These are phyloP conservation scores for Tauraco hartlaubi DNA, from an alignment of 2,797 vertebrate genomes.

Conservation along the genomic window DNA sequence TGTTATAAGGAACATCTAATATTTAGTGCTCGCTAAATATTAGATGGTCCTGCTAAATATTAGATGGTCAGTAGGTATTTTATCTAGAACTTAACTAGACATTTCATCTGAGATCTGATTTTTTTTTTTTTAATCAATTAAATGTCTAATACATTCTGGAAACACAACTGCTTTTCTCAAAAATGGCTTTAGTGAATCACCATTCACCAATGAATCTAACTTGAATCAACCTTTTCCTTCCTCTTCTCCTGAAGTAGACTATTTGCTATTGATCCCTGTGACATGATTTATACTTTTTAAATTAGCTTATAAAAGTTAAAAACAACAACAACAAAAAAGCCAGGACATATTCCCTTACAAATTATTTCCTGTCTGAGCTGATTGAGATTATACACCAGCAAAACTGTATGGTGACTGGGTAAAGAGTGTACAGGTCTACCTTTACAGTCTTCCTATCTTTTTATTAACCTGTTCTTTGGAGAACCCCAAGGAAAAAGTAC, in stretches of 20 bases:
- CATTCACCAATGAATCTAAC: background rate
- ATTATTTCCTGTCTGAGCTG: background rate
- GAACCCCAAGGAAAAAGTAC: background rate
- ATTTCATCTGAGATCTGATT: background rate
- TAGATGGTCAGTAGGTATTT: background rate
- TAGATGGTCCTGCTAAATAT: background rate
- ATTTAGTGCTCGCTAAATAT: background rate
- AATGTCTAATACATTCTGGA: background rate
- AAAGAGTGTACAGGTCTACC: background rate
- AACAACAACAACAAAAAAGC: rapidly evolving
- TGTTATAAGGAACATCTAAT: background rate
- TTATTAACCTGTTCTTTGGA: background rate
- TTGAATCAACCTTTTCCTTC: background rate
- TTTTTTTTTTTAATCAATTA: background rate
- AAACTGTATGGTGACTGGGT: background rate
- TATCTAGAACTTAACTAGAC: background rate
- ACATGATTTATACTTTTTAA: background rate
- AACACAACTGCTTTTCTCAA: background rate
- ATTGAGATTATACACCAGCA: background rate
- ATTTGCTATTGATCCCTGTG: background rate
- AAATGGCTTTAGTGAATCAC: background rate
- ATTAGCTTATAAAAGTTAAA: background rate
- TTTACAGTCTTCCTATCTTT: background rate
- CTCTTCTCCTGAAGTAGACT: background rate
- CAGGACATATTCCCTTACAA: background rate